These are phyloP conservation scores for Catocala nupta DNA, from an alignment of 2,888 invertebrate genomes.

Conservation along the genomic window DNA sequence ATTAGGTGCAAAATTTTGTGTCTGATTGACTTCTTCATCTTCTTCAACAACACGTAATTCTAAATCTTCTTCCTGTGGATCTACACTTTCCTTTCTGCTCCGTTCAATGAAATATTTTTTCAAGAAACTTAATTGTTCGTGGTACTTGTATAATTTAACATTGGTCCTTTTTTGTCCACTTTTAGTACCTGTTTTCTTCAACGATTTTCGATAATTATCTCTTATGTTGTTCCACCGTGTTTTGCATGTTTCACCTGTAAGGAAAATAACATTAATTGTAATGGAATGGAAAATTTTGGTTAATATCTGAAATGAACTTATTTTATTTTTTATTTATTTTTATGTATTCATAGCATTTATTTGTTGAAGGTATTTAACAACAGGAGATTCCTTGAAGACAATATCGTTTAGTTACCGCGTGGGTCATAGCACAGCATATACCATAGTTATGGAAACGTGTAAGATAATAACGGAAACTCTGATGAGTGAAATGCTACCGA, in stretches of 20 bases:
- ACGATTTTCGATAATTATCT: conserved; percentile 17
- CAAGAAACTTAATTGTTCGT: conserved; percentile 30
- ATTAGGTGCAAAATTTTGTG: conserved; percentile 23
- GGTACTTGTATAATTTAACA: conserved; percentile 36
- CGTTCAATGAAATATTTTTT: conserved; percentile 29
- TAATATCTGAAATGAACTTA: too few species aligned
- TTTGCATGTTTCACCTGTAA: conserved; percentile 34
- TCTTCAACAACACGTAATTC: conserved; percentile 6
- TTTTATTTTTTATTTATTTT: too few species aligned
- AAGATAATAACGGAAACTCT: conserved; percentile 26
- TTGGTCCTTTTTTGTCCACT: conserved; percentile 23
- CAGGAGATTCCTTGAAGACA: conserved; percentile 47
- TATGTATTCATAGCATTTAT: too few species aligned
- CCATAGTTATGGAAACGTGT: conserved; percentile 43
- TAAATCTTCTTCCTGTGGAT: conserved; percentile 30
- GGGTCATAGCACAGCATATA: conserved; percentile 40
- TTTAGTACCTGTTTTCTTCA: conserved; percentile 32
- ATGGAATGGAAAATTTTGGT: too few species aligned
- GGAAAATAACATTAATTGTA: conserved; percentile 28
- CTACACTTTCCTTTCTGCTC: conserved; percentile 28
- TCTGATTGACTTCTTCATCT: conserved; percentile 12
- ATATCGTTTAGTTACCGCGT: conserved; percentile 50
- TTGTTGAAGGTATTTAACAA: conserved; percentile 48
- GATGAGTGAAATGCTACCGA: conserved; percentile 21
- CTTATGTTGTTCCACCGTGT: conserved; percentile 12